These are phyloP conservation scores for Amblyraja radiata DNA, from an alignment of 2,797 vertebrate species.

Conservation along the genomic window DNA sequence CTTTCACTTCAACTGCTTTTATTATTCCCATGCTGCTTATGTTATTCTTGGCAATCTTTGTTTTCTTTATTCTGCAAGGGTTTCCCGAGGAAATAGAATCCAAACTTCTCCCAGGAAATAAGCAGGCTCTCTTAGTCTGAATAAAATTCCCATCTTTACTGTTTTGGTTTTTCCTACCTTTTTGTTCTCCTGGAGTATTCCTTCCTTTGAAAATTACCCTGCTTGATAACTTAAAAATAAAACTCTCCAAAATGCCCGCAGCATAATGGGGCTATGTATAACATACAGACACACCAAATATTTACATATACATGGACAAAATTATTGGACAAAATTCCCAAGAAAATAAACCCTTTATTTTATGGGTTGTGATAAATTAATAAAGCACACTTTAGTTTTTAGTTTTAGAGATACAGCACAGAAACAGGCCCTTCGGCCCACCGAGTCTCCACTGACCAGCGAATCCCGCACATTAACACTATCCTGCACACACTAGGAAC, in stretches of 20 bases:
- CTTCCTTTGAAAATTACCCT: not conserved
- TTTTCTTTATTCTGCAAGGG: constrained; percentile 21
- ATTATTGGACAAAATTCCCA: not conserved
- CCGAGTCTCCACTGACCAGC: too few species aligned
- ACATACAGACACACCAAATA: not conserved
- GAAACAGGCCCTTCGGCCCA: too few species aligned
- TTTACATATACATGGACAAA: not conserved
- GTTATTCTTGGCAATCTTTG: constrained; percentile 15
- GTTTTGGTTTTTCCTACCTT: not conserved
- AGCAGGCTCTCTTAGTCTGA: not conserved
- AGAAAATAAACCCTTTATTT: constrained; percentile 3
- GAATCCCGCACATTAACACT: too few species aligned
- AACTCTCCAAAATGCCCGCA: not conserved
- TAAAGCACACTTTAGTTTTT: not conserved
- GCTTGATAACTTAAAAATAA: constrained; percentile 6
- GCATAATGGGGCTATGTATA: not conserved
- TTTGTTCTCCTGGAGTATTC: not conserved
- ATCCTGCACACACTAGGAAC: too few species aligned
- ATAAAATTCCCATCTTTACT: not conserved
- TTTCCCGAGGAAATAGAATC: constrained; percentile 1
- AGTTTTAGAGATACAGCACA: too few species aligned
- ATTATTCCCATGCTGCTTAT: not conserved
- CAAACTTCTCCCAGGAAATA: constrained; percentile 23
- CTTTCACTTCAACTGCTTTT: constrained; percentile 14
- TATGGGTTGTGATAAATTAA: constrained; percentile 10